Percentiles rank a stretch among this genome's conserved stretches.
phyloP scores from a whole-genome alignment of 2,888 invertebrate species.

The Trimorus sp. region DNA sequence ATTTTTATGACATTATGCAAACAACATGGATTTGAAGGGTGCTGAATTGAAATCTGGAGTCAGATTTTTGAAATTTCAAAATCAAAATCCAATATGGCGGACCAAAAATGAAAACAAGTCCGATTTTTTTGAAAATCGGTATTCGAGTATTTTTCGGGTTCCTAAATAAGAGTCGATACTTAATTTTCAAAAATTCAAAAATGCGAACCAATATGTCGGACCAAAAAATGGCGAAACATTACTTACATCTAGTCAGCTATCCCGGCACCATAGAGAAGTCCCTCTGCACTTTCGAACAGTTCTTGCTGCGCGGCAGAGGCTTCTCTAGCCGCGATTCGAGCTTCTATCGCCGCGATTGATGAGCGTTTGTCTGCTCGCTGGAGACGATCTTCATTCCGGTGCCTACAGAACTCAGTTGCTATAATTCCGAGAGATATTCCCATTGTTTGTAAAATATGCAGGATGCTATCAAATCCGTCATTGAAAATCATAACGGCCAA shows the following conservation, averaged over 20 bases:
- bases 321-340: slow-evolving; percentile 15
- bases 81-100: slow-evolving; percentile 4
- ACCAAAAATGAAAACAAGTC: slow-evolving; percentile 4
- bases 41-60: neutral
- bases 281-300: too few relatives aligned
- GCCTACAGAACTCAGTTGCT: slow-evolving; percentile 18
- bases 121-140: slow-evolving; percentile 16
- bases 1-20: neutral
- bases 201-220: slow-evolving; percentile 5
- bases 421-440: slow-evolving; percentile 13
- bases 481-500: slow-evolving; percentile 57
- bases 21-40: neutral
- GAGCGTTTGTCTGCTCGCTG: slow-evolving; percentile 10
- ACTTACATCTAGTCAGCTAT: slow-evolving; percentile 18
- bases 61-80: neutral
- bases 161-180: slow-evolving; percentile 9
- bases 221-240: slow-evolving; percentile 16
- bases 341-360: slow-evolving; percentile 7
- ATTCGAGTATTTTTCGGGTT: slow-evolving; percentile 12
- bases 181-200: slow-evolving; percentile 1
- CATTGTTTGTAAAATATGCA: slow-evolving; percentile 7
- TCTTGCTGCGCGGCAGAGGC: neutral
- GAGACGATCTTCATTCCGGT: neutral
- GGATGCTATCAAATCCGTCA: slow-evolving; percentile 47
- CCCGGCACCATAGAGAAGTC: neutral